phyloP scores from a whole-genome alignment of 2,797 vertebrate genomes.

The Notolepis coatsorum region DNA sequence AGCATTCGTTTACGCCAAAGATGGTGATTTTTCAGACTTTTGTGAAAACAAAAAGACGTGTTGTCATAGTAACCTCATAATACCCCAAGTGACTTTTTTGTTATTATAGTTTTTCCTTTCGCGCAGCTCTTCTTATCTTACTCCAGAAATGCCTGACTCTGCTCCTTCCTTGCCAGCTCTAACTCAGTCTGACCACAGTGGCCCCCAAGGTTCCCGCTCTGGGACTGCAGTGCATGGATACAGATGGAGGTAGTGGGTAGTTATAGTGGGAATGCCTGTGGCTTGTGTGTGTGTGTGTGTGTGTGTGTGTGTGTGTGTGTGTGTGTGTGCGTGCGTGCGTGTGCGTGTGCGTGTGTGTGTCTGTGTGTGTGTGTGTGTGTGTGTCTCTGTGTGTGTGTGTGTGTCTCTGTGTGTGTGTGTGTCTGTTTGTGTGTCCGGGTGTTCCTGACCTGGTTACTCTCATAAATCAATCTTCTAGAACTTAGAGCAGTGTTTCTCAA shows the following conservation, averaged over 20 bases:
- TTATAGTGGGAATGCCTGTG: constrained; percentile 72
- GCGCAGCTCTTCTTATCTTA: constrained; percentile 78
- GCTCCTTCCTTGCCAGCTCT: constrained; percentile 72
- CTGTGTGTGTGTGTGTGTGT: constrained; percentile 5
- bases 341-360: constrained; percentile 14
- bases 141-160: constrained; percentile 80
- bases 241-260: constrained; percentile 66
- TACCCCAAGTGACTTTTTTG: constrained; percentile 69
- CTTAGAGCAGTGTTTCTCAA: too few species aligned
- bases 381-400: constrained; percentile 13
- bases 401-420: constrained; percentile 14
- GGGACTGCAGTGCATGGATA: constrained; percentile 64
- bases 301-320: constrained; percentile 25
- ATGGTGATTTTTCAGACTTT: constrained; percentile 50
- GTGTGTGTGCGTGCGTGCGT: constrained; percentile 17
- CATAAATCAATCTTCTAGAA: constrained; percentile 29
- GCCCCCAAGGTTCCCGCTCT: constrained; percentile 71
- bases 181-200: constrained; percentile 68
- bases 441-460: constrained; percentile 33
- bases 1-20: constrained; percentile 59
- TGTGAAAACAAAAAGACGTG: constrained; percentile 53
- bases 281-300: constrained; percentile 43
- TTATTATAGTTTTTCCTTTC: constrained; percentile 83
- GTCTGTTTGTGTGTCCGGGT: constrained; percentile 3
- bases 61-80: constrained; percentile 72